Conservation (phyloP, 1,140 invertebrate species). For the Neelides sp. region DNA sequence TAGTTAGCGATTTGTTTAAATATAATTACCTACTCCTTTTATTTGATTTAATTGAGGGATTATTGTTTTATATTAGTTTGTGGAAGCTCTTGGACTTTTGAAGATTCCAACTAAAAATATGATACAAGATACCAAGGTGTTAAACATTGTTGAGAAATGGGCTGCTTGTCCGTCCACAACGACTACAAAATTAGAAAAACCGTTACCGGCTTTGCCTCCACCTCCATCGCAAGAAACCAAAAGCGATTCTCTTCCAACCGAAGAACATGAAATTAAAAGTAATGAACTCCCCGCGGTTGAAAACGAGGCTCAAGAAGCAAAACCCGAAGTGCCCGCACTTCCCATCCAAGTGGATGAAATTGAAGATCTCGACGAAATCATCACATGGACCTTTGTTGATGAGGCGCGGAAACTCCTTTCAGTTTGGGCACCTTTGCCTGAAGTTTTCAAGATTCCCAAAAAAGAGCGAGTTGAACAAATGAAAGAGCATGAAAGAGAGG, state of each 20-base stretch:
- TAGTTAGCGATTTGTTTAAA: constrained; percentile 1
- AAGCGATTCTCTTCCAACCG: too few species aligned
- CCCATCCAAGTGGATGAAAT: constrained; percentile 4
- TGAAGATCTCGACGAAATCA: constrained; percentile 30
- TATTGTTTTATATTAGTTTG: constrained; percentile 46
- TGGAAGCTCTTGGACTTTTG: constrained; percentile 64
- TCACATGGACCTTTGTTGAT: constrained; percentile 33
- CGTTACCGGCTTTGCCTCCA: background rate
- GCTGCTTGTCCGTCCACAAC: constrained; percentile 32
- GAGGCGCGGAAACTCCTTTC: constrained; percentile 53
- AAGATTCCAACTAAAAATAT: constrained; percentile 71
- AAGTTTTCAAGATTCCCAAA: constrained; percentile 88
- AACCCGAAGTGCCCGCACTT: background rate
- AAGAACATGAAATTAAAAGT: too few species aligned
- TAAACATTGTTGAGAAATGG: constrained; percentile 69
- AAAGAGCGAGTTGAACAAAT: constrained; percentile 82
- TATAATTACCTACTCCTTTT: background rate
- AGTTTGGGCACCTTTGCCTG: constrained; percentile 67
- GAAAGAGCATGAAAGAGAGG: constrained; percentile 83
- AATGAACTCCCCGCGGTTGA: too few species aligned
- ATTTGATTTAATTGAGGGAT: background rate
- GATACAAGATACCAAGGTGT: constrained; percentile 77
- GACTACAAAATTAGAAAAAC: background rate
- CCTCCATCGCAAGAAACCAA: too few species aligned
- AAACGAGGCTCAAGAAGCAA: too few species aligned